Evolutionary conservation across 2,797 vertebrate species (phyloP).

Genomic region (Centropyge bicolor): DNA sequence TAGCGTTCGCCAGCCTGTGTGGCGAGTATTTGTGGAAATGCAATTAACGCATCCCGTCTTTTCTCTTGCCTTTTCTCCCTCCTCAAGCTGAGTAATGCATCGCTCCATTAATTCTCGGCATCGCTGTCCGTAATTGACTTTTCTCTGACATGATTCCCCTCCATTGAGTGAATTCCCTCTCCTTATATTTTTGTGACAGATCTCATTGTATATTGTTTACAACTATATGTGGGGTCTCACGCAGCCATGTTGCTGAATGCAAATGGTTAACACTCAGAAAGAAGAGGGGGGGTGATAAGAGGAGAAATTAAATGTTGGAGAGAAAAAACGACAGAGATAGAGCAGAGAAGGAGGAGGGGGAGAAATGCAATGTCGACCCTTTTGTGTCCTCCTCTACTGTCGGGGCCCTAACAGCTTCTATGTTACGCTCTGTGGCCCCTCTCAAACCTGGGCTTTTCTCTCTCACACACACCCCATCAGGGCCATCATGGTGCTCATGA

Average conservation of each 20-base stretch:
- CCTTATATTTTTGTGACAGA: constrained; percentile 80
- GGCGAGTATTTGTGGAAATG: constrained; percentile 80
- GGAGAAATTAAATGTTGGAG: constrained; percentile 59
- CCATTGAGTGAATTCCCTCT: constrained; percentile 79
- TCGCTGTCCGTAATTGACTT: constrained; percentile 87
- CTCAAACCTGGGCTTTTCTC: constrained; percentile 85
- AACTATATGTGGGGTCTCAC: constrained; percentile 53
- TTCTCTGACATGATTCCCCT: constrained; percentile 87
- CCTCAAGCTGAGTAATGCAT: constrained; percentile 86
- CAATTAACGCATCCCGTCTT: constrained; percentile 84
- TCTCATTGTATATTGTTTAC: constrained; percentile 81
- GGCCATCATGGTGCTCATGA: constrained; percentile 78
- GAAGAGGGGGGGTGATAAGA: constrained; percentile 35
- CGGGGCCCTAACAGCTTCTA: constrained; percentile 81
- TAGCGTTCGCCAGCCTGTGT: constrained; percentile 65
- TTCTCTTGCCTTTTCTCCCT: constrained; percentile 73
- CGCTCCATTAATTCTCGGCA: constrained; percentile 88
- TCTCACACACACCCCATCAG: constrained; percentile 79
- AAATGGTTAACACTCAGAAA: constrained; percentile 56
- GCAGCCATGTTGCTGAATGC: constrained; percentile 67
- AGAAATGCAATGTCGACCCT: constrained; percentile 75
- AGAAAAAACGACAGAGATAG: constrained; percentile 52
- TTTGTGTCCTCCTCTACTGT: constrained; percentile 83
- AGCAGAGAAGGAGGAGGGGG: constrained; percentile 54
- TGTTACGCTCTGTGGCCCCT: constrained; percentile 85